Percentiles rank a stretch among this genome's conserved stretches.
Evolutionary conservation across 92 coral and sea anemone species (phyloP).

Genomic region (Isaurus tuberculatus): DNA sequence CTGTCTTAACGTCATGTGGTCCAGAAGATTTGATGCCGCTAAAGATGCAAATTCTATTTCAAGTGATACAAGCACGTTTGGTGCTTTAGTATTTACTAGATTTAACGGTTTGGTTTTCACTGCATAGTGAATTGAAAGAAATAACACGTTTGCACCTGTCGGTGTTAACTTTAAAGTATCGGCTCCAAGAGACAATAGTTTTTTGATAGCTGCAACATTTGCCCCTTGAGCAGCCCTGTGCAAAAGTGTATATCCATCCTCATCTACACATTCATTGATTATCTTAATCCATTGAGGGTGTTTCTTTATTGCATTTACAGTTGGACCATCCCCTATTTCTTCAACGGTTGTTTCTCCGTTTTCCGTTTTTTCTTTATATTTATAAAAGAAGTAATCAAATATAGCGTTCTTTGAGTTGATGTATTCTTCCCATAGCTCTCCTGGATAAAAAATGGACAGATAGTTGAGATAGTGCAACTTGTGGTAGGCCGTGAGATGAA

Average conservation of each 20-base stretch:
- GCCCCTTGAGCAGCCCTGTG: conserved; percentile 81
- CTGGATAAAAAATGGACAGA: conserved; percentile 34
- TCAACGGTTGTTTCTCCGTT: neutral
- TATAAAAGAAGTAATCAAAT: conserved; percentile 50
- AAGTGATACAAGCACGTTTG: conserved; percentile 17
- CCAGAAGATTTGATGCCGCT: conserved; percentile 47
- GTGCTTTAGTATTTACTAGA: neutral
- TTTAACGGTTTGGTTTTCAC: conserved; percentile 5
- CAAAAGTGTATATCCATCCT: conserved; percentile 61
- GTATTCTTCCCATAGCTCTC: conserved; percentile 13
- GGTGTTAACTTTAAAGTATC: conserved; percentile 17
- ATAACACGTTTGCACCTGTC: conserved; percentile 24
- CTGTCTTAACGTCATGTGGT: conserved; percentile 3
- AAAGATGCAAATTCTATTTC: conserved; percentile 57
- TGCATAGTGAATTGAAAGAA: conserved; percentile 42
- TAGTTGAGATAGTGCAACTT: conserved; percentile 31
- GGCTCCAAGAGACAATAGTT: conserved; percentile 45
- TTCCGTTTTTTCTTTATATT: conserved; percentile 18
- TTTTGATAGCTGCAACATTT: conserved; percentile 54
- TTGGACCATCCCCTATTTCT: conserved; percentile 40
- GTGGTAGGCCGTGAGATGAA: conserved; percentile 47
- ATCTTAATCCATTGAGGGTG: conserved; percentile 57
- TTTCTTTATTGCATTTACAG: conserved; percentile 44
- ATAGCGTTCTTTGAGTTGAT: conserved; percentile 16
- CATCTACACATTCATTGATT: conserved; percentile 53